Base-by-base conservation (phyloP, 2,888 invertebrate species). In the Hylaea fasciaria region DNA sequence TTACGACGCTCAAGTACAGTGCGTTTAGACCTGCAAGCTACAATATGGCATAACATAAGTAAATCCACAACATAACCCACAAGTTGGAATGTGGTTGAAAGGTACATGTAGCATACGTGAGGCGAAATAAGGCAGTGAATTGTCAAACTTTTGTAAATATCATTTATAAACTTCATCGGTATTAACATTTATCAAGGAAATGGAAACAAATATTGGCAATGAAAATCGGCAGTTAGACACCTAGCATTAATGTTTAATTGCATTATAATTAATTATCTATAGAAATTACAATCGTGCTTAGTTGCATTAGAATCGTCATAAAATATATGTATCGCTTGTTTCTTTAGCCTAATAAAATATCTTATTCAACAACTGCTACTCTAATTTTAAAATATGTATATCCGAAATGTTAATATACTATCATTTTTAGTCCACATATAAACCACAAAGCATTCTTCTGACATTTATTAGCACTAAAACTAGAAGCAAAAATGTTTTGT, bases 1-100 rank as follows among this genome's bases (percentile, higher is more conserved):
- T 22, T 22, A 22, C 5, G 5, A 2, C 22, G 22, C 22, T 35
- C 13, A 1, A 37, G 37, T n/a, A 3, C 1, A 45, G 35, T 51
- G 11, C 22, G 46, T 40, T 43, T 43, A 17, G 22, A 17, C 35
- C 17, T 35, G 10, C 39, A 16, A 37, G 40, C 56, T 49, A 50
- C 9, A 50, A 54, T 54, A 61, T 54, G 51, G 35, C 35, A 48
- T 39, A 46, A 51, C 40, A 40, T 46, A 52, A 51, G 50, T 51
- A 57, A 55, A 44, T 49, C 13, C 40, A 54, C 44, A 56, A 70
- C 66, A 66, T 48, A 41, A n/a, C 16, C 72, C 80, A 77, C 77
- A 62, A 52, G 78, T 69, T 77, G 86, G 86, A 86, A 86, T 85
- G 85, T 76, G 82, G 81, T 62, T 10, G 57, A 67, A 65, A 85